A percentile compares a stretch with the other conserved stretches of the same genome.
phyloP scores from a whole-genome alignment of 2,888 invertebrate genomes.

The Exephanes ischioxanthus region DNA sequence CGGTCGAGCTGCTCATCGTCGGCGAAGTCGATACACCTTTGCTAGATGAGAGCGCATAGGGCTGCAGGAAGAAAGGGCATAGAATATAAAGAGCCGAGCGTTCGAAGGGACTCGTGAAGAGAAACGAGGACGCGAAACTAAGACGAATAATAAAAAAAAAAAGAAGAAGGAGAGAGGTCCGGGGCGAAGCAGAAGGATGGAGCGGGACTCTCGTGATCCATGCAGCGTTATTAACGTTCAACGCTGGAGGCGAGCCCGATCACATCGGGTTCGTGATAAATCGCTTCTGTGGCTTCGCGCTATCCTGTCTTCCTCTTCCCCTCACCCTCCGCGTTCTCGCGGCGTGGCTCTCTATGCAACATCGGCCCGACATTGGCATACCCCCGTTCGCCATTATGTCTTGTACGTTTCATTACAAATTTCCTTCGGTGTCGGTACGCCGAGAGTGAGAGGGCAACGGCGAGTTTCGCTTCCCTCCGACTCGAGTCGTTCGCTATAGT shows the following conservation, averaged over 20 bases:
- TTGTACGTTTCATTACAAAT: constrained; percentile 81
- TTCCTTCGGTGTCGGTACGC: constrained; percentile 78
- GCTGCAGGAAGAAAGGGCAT: constrained; percentile 61
- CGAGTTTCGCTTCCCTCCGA: constrained; percentile 25
- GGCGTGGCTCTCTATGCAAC: constrained; percentile 49
- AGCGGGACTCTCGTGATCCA: constrained; percentile 78
- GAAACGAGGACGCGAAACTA: constrained; percentile 52
- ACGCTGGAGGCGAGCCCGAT: constrained; percentile 82
- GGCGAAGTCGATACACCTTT: constrained; percentile 46
- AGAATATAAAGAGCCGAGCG: constrained; percentile 36
- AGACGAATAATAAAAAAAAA: constrained; percentile 53
- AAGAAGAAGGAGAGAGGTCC: constrained; percentile 59
- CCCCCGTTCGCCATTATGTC: constrained; percentile 76
- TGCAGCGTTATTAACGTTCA: constrained; percentile 83
- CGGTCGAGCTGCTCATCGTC: constrained; percentile 16
- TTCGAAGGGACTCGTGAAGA: constrained; percentile 46
- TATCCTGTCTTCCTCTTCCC: constrained; percentile 55
- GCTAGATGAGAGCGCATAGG: constrained; percentile 37
- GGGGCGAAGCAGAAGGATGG: constrained; percentile 65
- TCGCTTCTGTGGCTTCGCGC: constrained; percentile 80
- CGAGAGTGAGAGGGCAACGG: not conserved
- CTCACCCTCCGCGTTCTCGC: constrained; percentile 52
- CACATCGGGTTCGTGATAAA: constrained; percentile 83
- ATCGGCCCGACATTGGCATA: constrained; percentile 60
- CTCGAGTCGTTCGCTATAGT: constrained; percentile 4